phyloP scores from a whole-genome alignment of 2,888 invertebrate species.

The Drosophila sordidapex region DNA sequence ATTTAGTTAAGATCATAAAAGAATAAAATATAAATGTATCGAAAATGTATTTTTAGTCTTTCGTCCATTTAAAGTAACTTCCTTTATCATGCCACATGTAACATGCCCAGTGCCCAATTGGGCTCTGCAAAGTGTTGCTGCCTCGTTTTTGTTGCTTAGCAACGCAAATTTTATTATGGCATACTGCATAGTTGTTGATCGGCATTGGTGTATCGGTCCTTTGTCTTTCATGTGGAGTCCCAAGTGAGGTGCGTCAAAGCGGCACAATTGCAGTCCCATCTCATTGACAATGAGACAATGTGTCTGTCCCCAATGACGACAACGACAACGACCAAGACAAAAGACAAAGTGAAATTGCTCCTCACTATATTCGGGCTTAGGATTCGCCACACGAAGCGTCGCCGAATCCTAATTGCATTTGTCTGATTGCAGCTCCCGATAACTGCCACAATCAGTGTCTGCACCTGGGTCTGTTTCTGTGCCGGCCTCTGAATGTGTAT shows the following conservation, averaged over 20 bases:
- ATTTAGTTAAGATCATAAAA: background rate
- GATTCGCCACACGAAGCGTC: constrained; percentile 68
- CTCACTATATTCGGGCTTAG: constrained; percentile 56
- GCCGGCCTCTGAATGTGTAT: constrained; percentile 11
- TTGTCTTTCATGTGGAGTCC: constrained; percentile 72
- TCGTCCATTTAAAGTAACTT: background rate
- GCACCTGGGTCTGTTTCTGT: constrained; percentile 9
- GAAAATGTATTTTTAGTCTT: background rate
- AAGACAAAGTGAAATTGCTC: constrained; percentile 39
- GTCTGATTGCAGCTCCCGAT: constrained; percentile 68
- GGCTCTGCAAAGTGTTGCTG: constrained; percentile 14
- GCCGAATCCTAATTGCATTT: constrained; percentile 78
- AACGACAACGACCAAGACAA: constrained; percentile 8
- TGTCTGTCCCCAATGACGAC: constrained; percentile 44
- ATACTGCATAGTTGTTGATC: constrained; percentile 35
- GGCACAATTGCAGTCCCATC: constrained; percentile 33
- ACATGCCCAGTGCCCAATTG: constrained; percentile 15
- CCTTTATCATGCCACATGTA: constrained; percentile 19
- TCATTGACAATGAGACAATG: constrained; percentile 50
- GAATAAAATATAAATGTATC: background rate
- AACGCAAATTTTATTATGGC: constrained; percentile 39
- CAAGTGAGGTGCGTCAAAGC: constrained; percentile 49
- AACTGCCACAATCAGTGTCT: constrained; percentile 34
- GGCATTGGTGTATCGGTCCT: constrained; percentile 28
- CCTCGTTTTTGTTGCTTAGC: constrained; percentile 38